Conservation (phyloP, 2,888 invertebrate species). For the Limnephilus rhombicus region DNA sequence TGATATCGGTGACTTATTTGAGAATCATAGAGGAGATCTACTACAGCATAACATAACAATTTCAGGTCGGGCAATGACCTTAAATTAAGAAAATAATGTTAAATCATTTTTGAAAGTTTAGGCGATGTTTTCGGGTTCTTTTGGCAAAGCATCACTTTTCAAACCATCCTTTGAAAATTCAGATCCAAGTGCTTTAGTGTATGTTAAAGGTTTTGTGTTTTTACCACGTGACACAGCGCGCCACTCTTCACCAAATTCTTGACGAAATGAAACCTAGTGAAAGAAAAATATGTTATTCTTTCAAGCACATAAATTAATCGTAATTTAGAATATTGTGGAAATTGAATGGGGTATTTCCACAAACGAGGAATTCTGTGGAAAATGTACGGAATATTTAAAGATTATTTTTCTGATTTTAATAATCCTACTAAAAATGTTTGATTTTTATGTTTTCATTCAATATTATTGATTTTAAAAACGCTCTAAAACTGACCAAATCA, state of each 20-base stretch:
- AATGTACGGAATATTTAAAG: too few relatives aligned
- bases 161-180: background rate
- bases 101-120: background rate
- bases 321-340: too few relatives aligned
- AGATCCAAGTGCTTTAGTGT: constrained; percentile 68
- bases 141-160: background rate
- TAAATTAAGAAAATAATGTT: background rate
- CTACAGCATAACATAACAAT: too few relatives aligned
- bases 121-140: background rate
- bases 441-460: too few relatives aligned
- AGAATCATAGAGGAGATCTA: background rate
- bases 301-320: background rate
- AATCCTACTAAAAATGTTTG: too few relatives aligned
- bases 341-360: too few relatives aligned
- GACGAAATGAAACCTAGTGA: constrained; percentile 79
- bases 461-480: too few relatives aligned
- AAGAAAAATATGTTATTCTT: background rate
- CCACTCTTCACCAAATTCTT: constrained; percentile 83
- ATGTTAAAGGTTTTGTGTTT: constrained; percentile 82
- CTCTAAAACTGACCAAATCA: too few relatives aligned
- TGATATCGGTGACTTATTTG: background rate
- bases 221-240: constrained; percentile 85
- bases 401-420: too few relatives aligned
- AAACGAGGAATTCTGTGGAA: too few relatives aligned
- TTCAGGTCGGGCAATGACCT: background rate